phyloP scores from a whole-genome alignment of 2,888 invertebrate genomes.

The Invenusta paracnida region DNA sequence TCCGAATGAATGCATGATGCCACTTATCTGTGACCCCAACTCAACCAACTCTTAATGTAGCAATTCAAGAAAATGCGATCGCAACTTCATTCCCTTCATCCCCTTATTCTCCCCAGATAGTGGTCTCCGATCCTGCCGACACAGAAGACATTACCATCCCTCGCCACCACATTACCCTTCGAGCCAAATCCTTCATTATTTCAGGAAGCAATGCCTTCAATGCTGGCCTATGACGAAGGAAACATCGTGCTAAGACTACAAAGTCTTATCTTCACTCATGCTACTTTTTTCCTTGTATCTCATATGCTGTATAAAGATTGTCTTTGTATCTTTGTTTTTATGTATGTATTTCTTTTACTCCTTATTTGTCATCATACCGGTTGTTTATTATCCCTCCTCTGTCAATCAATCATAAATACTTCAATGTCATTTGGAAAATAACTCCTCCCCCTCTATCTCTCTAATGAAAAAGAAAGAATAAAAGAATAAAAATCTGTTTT shows the following conservation, averaged over 20 bases:
- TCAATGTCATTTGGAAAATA: no score
- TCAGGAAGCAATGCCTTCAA: not conserved
- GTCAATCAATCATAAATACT: no score
- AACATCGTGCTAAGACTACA: not conserved
- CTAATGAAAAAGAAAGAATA: no score
- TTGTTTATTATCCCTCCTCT: no score
- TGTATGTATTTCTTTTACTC: no score
- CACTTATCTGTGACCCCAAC: not conserved
- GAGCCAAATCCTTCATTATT: not conserved
- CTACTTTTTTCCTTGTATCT: no score
- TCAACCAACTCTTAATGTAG: not conserved
- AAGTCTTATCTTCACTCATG: not conserved
- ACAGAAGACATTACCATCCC: not conserved
- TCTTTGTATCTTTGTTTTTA: no score
- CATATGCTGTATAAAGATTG: no score
- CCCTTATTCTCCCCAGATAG: not conserved
- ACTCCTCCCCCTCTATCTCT: no score
- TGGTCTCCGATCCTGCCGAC: not conserved
- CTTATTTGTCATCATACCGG: no score
- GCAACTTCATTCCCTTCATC: not conserved
- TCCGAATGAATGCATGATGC: not conserved
- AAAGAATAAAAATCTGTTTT: no score
- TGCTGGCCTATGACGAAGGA: not conserved
- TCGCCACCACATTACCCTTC: not conserved
- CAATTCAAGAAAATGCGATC: not conserved